Evolutionary conservation across 2,113 vertebrate genomes (phyloP).

Genomic region (Nanorana parkeri): DNA sequence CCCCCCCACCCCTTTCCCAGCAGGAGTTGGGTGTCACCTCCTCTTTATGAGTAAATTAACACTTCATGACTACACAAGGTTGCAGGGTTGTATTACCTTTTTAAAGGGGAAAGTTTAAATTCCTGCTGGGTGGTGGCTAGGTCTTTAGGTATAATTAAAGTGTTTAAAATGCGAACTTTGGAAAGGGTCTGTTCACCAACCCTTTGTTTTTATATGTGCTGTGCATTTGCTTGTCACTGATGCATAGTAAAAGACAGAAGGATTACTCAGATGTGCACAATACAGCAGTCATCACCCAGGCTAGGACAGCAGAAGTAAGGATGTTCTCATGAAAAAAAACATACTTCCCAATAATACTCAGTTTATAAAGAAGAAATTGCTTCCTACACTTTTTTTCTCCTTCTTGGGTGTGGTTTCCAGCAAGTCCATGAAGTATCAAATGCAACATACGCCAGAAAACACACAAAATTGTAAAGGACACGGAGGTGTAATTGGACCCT

Average conservation of each 20-base stretch:
- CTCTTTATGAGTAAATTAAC: conserved; percentile 47
- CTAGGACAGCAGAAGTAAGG: neutral
- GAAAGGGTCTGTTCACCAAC: neutral
- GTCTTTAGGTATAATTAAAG: conserved; percentile 63
- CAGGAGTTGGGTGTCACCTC: conserved; percentile 56
- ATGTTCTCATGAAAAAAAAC: neutral
- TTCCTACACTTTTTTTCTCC: too few relatives aligned
- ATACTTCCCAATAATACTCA: too few relatives aligned
- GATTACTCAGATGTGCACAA: neutral
- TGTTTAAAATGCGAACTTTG: conserved; percentile 61
- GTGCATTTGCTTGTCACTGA: neutral
- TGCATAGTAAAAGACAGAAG: neutral
- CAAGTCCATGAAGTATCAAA: too few relatives aligned
- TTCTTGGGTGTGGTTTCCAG: too few relatives aligned
- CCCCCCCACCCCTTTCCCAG: conserved; percentile 3
- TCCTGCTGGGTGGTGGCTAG: conserved; percentile 61
- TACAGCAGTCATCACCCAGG: neutral
- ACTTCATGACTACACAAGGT: conserved; percentile 40
- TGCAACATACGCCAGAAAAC: too few relatives aligned
- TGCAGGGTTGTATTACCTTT: conserved; percentile 45
- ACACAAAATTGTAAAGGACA: too few relatives aligned
- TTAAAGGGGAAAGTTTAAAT: conserved; percentile 63
- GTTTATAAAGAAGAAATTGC: too few relatives aligned
- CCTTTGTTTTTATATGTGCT: neutral
- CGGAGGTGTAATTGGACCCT: too few relatives aligned